These are phyloP conservation scores for Gymnoscelis rufifasciata DNA, from an alignment of 2,888 invertebrate genomes.

Conservation along the genomic window DNA sequence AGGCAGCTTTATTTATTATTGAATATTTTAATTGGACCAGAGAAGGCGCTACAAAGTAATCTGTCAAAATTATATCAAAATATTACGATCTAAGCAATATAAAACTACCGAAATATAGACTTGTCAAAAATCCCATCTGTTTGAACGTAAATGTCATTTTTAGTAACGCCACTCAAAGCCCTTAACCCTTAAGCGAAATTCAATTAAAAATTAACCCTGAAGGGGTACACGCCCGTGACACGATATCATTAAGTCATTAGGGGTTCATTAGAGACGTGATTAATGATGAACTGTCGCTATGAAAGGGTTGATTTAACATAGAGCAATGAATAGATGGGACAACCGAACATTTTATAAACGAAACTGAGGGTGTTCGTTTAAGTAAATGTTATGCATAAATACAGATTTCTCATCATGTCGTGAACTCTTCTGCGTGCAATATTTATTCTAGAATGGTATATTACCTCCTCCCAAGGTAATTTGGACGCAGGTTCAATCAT, in stretches of 20 bases:
- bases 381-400: too few species aligned
- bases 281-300: slow-evolving; percentile 31
- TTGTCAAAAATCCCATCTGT: slow-evolving; percentile 14
- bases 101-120: neutral
- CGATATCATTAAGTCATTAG: slow-evolving; percentile 41
- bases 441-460: too few species aligned
- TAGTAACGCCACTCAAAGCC: slow-evolving; percentile 17
- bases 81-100: too few species aligned
- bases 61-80: too few species aligned
- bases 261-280: slow-evolving; percentile 37
- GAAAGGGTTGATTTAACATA: slow-evolving; percentile 28
- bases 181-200: slow-evolving; percentile 26
- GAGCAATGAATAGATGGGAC: slow-evolving; percentile 9
- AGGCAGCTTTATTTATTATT: too few species aligned
- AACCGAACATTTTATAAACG: neutral
- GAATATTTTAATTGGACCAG: too few species aligned
- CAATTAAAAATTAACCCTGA: slow-evolving; percentile 34
- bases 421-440: too few species aligned
- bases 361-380: too few species aligned
- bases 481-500: too few species aligned
- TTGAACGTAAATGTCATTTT: slow-evolving; percentile 13
- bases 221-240: slow-evolving; percentile 28
- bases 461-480: too few species aligned
- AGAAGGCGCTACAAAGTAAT: too few species aligned
- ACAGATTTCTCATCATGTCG: too few species aligned